Conservation (phyloP, 2,888 invertebrate genomes). For the Folsomia candida region DNA sequence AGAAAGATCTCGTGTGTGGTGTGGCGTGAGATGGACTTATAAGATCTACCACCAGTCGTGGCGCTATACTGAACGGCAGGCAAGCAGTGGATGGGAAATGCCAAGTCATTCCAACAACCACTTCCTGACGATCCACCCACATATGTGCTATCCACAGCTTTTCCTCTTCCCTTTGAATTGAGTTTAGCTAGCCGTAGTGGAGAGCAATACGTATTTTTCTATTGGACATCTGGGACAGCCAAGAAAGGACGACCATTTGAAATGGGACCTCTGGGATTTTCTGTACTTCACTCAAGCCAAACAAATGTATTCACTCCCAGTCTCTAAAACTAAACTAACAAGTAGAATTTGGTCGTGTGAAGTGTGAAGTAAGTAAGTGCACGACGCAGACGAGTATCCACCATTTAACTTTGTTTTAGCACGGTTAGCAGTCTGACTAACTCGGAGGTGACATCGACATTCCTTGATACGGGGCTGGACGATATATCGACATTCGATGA, state of each 20-base stretch:
- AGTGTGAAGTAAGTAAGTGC: slow-evolving; percentile 3
- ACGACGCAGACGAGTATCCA: background rate
- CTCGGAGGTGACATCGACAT: background rate
- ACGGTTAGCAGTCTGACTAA: background rate
- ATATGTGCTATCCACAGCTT: background rate
- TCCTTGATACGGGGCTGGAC: background rate
- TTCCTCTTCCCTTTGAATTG: background rate
- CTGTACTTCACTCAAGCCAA: slow-evolving; percentile 29
- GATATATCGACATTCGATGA: background rate
- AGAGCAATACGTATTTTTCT: slow-evolving; percentile 17
- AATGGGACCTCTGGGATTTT: slow-evolving; percentile 47
- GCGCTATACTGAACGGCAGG: background rate
- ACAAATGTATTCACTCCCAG: slow-evolving; percentile 2
- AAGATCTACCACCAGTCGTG: background rate
- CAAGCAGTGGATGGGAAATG: too few relatives aligned
- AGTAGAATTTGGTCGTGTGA: background rate
- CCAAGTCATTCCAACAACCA: background rate
- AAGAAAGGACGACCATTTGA: slow-evolving; percentile 43
- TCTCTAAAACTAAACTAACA: background rate
- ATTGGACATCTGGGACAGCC: slow-evolving; percentile 49
- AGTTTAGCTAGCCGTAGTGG: background rate
- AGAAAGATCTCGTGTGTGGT: background rate
- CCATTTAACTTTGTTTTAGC: background rate
- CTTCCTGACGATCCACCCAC: background rate
- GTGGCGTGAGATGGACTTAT: background rate